Evolutionary conservation across 2,797 vertebrate species (phyloP).

Genomic region (Enteromius radiatus): DNA sequence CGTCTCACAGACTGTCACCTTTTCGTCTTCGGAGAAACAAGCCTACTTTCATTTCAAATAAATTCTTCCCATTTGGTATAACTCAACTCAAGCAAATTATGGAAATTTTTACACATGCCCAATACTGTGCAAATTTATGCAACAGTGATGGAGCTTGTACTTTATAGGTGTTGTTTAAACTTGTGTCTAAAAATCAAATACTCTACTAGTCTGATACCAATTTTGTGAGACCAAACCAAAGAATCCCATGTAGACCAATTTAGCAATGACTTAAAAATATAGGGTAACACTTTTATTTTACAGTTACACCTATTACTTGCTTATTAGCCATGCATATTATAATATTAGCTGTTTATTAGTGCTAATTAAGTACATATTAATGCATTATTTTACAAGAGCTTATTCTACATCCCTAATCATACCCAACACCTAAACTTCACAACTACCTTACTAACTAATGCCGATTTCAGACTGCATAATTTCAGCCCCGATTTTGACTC

Average conservation of each 20-base stretch:
- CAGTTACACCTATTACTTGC: too few relatives aligned
- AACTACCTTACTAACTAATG: too few relatives aligned
- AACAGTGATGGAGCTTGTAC: slow-evolving; percentile 68
- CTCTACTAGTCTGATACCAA: background rate
- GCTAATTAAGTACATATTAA: too few relatives aligned
- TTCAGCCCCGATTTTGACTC: too few relatives aligned
- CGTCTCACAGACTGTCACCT: slow-evolving; percentile 71
- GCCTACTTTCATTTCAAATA: slow-evolving; percentile 55
- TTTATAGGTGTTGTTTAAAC: slow-evolving; percentile 61
- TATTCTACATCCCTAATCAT: too few relatives aligned
- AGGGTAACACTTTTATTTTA: too few relatives aligned
- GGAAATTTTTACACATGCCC: slow-evolving; percentile 72
- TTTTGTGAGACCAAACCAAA: background rate
- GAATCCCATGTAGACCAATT: background rate
- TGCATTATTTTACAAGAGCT: too few relatives aligned
- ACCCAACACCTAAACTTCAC: too few relatives aligned
- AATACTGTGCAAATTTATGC: slow-evolving; percentile 64
- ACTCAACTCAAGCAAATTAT: slow-evolving; percentile 62
- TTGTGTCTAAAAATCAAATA: slow-evolving; percentile 33
- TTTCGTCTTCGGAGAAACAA: slow-evolving; percentile 40
- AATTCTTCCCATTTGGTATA: slow-evolving; percentile 39
- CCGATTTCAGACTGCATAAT: too few relatives aligned
- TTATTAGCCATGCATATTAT: too few relatives aligned
- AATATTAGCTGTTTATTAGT: too few relatives aligned
- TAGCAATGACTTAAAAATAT: background rate